Evolutionary conservation across 2,113 vertebrate genomes (phyloP).

Genomic region (Eudyptes chrysolophus): DNA sequence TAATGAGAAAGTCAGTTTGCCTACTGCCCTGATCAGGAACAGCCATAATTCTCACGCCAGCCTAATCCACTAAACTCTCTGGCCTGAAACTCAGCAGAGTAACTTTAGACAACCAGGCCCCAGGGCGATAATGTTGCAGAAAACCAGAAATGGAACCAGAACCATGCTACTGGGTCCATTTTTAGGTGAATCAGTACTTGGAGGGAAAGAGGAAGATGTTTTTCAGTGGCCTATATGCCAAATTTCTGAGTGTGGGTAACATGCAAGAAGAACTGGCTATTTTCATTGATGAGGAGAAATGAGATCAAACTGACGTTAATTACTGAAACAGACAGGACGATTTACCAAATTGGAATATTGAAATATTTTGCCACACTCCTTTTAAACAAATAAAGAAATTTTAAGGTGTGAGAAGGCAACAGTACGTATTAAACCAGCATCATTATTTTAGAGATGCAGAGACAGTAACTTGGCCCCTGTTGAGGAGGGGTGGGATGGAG

Average conservation of each 20-base stretch:
- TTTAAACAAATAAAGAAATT: neutral
- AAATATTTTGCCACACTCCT: neutral
- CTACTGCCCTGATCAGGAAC: neutral
- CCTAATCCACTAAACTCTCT: neutral
- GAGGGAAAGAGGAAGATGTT: neutral
- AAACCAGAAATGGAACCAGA: neutral
- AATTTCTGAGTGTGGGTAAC: neutral
- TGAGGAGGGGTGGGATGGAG: neutral
- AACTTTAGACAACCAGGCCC: neutral
- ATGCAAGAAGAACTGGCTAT: neutral
- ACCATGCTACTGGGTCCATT: neutral
- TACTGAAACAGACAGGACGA: neutral
- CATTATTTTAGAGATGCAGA: neutral
- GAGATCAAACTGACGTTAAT: neutral
- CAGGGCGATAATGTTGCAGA: neutral
- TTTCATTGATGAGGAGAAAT: neutral
- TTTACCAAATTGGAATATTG: neutral
- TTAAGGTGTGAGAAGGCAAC: neutral
- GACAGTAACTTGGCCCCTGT: neutral
- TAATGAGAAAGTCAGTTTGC: neutral
- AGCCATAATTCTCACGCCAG: neutral
- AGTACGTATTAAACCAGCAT: neutral
- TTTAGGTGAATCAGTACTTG: neutral
- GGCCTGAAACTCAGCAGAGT: neutral
- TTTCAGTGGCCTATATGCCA: neutral